Base-by-base conservation (phyloP, 2,113 vertebrate species). In the Spermophilus dauricus region DNA sequence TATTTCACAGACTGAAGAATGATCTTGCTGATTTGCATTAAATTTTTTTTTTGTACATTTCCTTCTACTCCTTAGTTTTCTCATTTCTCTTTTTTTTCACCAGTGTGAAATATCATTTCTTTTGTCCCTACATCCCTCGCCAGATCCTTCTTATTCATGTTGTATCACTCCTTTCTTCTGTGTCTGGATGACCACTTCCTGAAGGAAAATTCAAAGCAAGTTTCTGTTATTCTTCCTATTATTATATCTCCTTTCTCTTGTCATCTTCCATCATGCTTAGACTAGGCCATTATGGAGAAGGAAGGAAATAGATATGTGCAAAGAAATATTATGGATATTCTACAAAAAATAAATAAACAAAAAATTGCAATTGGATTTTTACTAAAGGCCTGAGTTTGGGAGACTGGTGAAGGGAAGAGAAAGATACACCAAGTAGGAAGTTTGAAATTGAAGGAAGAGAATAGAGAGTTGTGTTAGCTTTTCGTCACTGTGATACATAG, bases 11-110 rank as follows among this genome's bases (percentile, higher is more conserved):
- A 84, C 22, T 34, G 73, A 94, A 88, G n/a, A 96, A 93, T 12
- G 53, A 86, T 75, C 69, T 72, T 78, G 28, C 56, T 97, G 81
- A 96, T 93, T 97, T 95, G 87, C 92, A 85, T 87, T 92, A 82
- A n/a, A 9, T 16, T 70, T 93, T 88, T 81, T 91, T 81, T 91
- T 94, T 45, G 4, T 69, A 75, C 53, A 48, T 93, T 65, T 61
- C 24, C 16, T 70, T 69, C 73, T 65, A 75, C 28, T 58, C 67
- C 78, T 97, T 34, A 73, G 39, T 94, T 83, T 96, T 89, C 81
- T 87, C 45, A 82, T 86, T 92, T 97, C 53, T 95, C 18, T 65
- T n/a, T 95, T 87, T 95, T 87, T 72, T 45, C 48, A 63, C 1
- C 32, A 87, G 39, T 72, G 88, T 61, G 20, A 87, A 94, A 81